Base-by-base conservation (phyloP, 2,888 invertebrate genomes). In the Habroteleia sp. region DNA sequence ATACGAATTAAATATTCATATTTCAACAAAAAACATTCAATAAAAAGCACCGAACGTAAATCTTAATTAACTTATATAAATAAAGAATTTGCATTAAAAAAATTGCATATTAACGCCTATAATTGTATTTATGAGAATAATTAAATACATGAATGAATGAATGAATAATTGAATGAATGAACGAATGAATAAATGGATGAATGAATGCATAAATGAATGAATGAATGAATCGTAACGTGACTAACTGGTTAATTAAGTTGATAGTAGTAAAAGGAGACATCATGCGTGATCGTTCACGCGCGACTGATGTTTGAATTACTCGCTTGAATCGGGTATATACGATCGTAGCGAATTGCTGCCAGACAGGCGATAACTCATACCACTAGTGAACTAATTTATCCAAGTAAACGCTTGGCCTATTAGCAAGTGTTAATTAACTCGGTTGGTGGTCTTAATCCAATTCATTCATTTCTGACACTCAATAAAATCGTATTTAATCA, bases 251-350 rank as follows among this genome's bases (percentile, higher is more conserved):
- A 72, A 63, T 63, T 63, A 72, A 72, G 54, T 72, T 58, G 76
- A 63, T 63, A 58, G 48, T 29, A 37, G 72, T 63, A 44, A 50
- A 72, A 72, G 73, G 77, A 77, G 74, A 78, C 76, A 76, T 78
- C 76, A 71, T 41, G 65, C 48, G 77, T 76, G 80, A 77, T 79
- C 81, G 76, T 80, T 83, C 82, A 80, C 80, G 83, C 82, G 82
- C 84, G 85, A 84, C 82, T 82, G 82, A 84, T 81, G 85, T 82
- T 81, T 81, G 83, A 84, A 85, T 83, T 79, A 82, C 74, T 66
- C 69, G 77, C 75, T 75, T 74, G 76, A 68, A 79, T 78, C 79
- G 77, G 75, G 74, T 77, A 63, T 73, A 68, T 80, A 81, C 78
- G 79, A 80, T 81, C 81, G 80, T 80, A 80, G 77, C 83, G 79